A percentile compares a stretch with the other conserved stretches of the same genome.
Evolutionary conservation across 1,140 invertebrate genomes (phyloP).

Genomic region (Coptotermes formosanus): DNA sequence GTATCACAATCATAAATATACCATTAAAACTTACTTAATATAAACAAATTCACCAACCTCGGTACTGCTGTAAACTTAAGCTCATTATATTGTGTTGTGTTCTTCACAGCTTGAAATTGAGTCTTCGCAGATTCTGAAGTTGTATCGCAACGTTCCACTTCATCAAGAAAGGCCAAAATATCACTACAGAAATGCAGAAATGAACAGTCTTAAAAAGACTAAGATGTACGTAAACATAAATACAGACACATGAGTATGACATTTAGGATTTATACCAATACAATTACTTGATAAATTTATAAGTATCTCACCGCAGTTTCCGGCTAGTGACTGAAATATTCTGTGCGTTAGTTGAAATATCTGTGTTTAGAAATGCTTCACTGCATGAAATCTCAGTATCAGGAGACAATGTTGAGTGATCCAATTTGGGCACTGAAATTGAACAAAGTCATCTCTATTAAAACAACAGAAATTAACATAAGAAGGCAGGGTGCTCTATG

Average conservation of each 20-base stretch:
- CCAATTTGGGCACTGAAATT: slow-evolving; percentile 34
- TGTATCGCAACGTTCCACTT: slow-evolving; percentile 35
- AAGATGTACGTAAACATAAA: too few species aligned
- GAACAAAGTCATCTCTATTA: too few species aligned
- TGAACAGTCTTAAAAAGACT: too few species aligned
- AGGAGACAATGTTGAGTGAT: slow-evolving; percentile 4
- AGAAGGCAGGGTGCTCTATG: too few species aligned
- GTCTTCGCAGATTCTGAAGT: slow-evolving; percentile 23
- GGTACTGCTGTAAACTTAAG: background rate
- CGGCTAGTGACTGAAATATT: slow-evolving; percentile 27
- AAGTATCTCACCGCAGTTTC: slow-evolving; percentile 13
- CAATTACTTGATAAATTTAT: too few species aligned
- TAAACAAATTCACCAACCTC: background rate
- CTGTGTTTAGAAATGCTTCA: slow-evolving; percentile 13
- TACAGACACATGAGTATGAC: too few species aligned
- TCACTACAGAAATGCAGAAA: slow-evolving; percentile 31
- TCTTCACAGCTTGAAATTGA: background rate
- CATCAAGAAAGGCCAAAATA: slow-evolving; percentile 39
- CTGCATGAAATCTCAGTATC: slow-evolving; percentile 21
- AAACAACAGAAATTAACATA: too few species aligned
- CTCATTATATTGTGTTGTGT: slow-evolving; percentile 19
- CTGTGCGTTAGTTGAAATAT: slow-evolving; percentile 15
- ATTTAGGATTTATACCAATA: too few species aligned
- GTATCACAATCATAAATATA: too few species aligned
- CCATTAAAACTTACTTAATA: too few species aligned